phyloP scores from a whole-genome alignment of 2,888 invertebrate genomes.

The Dicycla oo region DNA sequence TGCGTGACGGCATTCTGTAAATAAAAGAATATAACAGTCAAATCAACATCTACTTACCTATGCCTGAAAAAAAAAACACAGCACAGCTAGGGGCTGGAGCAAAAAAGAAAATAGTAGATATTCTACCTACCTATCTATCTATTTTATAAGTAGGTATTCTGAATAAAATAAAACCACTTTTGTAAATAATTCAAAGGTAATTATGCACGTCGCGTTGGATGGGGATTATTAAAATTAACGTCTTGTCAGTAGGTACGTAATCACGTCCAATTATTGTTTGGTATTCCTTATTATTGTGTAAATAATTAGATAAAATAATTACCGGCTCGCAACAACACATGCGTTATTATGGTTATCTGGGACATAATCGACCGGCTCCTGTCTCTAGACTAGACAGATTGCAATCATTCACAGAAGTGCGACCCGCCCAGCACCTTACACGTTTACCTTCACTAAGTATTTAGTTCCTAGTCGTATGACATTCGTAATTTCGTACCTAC shows the following conservation, averaged over 20 bases:
- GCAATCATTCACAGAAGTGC: conserved; percentile 25
- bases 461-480: conserved; percentile 47
- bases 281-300: conserved; percentile 26
- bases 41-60: neutral
- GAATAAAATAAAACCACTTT: neutral
- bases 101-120: no score
- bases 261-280: neutral
- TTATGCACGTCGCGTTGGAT: neutral
- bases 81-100: neutral
- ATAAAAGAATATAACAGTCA: neutral
- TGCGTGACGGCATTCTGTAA: conserved; percentile 93
- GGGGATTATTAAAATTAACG: conserved; percentile 4
- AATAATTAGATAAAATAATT: conserved; percentile 44
- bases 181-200: conserved; percentile 2
- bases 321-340: neutral
- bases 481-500: conserved; percentile 1
- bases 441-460: conserved; percentile 52
- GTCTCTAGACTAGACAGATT: conserved; percentile 17
- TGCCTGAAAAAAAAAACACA: neutral
- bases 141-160: no score
- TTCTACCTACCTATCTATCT: no score
- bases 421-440: conserved; percentile 18
- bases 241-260: neutral
- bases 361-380: conserved; percentile 21
- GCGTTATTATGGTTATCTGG: conserved; percentile 29